These are phyloP conservation scores for Mongoloraphidia duomilia DNA, from an alignment of 2,888 invertebrate genomes.

Conservation along the genomic window DNA sequence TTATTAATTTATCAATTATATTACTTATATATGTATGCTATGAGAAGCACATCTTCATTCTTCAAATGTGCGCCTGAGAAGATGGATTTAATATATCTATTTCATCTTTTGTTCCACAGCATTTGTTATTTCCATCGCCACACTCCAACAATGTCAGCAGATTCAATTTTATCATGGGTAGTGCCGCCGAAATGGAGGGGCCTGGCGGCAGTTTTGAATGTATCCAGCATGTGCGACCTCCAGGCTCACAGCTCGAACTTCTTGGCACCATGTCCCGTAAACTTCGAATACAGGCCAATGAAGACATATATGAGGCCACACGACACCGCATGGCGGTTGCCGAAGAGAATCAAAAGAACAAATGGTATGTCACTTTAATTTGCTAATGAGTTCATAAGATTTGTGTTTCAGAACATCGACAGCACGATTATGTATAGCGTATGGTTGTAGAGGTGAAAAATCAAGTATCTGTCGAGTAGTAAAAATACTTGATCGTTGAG, in stretches of 20 bases:
- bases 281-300: slow-evolving; percentile 87
- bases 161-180: slow-evolving; percentile 68
- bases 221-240: slow-evolving; percentile 50
- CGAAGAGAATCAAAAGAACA: slow-evolving; percentile 85
- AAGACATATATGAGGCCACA: slow-evolving; percentile 89
- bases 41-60: too few relatives aligned
- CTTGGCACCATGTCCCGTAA: slow-evolving; percentile 77
- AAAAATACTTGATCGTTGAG: too few relatives aligned
- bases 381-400: too few relatives aligned
- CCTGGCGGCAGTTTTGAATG: slow-evolving; percentile 88
- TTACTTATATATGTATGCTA: too few relatives aligned
- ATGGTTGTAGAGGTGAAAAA: too few relatives aligned
- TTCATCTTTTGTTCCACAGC: slow-evolving; percentile 37
- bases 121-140: slow-evolving; percentile 60
- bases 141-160: slow-evolving; percentile 34
- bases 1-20: too few relatives aligned
- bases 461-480: too few relatives aligned
- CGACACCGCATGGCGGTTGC: slow-evolving; percentile 82
- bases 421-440: too few relatives aligned
- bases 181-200: slow-evolving; percentile 65
- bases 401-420: too few relatives aligned
- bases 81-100: not conserved
- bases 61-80: too few relatives aligned
- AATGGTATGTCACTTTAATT: slow-evolving; percentile 48
- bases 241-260: slow-evolving; percentile 48